Evolutionary conservation across 2,113 vertebrate genomes (phyloP).

Genomic region (Cynoglossus semilaevis): DNA sequence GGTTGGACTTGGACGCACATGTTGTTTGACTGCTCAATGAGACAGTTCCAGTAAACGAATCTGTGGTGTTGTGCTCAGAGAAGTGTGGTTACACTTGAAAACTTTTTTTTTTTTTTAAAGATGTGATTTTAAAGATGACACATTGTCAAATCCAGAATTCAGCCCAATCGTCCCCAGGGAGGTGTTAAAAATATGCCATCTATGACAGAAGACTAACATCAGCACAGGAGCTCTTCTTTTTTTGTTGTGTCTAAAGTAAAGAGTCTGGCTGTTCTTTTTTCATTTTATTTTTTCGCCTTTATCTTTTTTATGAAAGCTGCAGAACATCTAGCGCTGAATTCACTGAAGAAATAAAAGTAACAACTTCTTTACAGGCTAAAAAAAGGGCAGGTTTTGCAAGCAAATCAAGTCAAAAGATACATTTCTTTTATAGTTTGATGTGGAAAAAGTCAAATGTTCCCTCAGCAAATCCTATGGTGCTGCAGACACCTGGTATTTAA

Average conservation of each 20-base stretch:
- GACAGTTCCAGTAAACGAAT: not conserved
- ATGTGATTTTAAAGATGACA: constrained; percentile 5
- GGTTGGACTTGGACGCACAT: not conserved
- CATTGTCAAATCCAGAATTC: constrained; percentile 17
- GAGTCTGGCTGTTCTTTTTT: constrained; percentile 28
- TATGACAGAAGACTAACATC: constrained; percentile 48
- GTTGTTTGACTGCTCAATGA: not conserved
- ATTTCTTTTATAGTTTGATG: not conserved
- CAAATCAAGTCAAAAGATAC: constrained; percentile 12
- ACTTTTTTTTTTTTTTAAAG: constrained; percentile 10
- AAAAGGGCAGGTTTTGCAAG: constrained; percentile 23
- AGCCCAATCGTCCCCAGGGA: constrained; percentile 18
- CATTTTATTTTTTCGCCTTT: constrained; percentile 52
- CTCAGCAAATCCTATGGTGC: not conserved
- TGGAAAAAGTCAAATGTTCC: not conserved
- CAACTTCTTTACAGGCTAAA: constrained; percentile 11
- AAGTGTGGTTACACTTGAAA: constrained; percentile 20
- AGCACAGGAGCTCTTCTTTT: constrained; percentile 29
- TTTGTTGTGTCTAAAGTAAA: constrained; percentile 32
- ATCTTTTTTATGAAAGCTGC: constrained; percentile 33
- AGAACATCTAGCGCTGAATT: constrained; percentile 17
- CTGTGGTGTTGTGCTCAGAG: not conserved
- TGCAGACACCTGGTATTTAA: too few species aligned
- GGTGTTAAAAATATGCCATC: constrained; percentile 32
- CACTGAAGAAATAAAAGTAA: constrained; percentile 21